Conservation (phyloP, 2,888 invertebrate species). For the Epinotia demarniana region DNA sequence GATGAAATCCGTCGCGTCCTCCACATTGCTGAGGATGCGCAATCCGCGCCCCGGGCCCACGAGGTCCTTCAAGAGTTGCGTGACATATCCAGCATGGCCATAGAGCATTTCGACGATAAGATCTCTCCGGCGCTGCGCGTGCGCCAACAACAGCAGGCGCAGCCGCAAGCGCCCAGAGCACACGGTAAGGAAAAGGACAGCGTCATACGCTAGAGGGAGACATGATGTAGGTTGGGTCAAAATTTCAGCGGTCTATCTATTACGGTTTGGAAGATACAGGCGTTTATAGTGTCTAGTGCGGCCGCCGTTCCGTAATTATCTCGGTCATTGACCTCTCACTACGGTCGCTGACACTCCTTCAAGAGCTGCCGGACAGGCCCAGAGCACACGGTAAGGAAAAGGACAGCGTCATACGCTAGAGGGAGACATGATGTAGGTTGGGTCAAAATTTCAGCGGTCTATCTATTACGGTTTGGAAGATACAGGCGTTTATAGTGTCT, state of each 20-base stretch:
- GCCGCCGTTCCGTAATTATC: neutral
- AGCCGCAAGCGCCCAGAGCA: conserved; percentile 57
- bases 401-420: neutral
- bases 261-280: neutral
- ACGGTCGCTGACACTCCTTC: too few relatives aligned
- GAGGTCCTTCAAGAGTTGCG: conserved; percentile 94
- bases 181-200: conserved; percentile 4
- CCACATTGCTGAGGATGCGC: conserved; percentile 86
- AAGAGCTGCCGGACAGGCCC: conserved; percentile 91
- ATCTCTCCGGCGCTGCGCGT: conserved; percentile 83
- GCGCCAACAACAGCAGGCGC: conserved; percentile 64
- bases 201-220: neutral
- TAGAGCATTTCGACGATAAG: conserved; percentile 97
- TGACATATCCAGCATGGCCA: conserved; percentile 97
- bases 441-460: neutral
- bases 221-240: neutral
- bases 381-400: conserved; percentile 50
- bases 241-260: neutral
- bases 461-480: neutral
- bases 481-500: neutral
- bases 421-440: neutral
- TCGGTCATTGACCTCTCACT: neutral
- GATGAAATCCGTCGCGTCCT: conserved; percentile 94
- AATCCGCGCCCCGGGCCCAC: conserved; percentile 89
- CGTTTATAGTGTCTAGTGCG: neutral